Base-by-base conservation (phyloP, 2,113 vertebrate species). In the Anolis sagrei region DNA sequence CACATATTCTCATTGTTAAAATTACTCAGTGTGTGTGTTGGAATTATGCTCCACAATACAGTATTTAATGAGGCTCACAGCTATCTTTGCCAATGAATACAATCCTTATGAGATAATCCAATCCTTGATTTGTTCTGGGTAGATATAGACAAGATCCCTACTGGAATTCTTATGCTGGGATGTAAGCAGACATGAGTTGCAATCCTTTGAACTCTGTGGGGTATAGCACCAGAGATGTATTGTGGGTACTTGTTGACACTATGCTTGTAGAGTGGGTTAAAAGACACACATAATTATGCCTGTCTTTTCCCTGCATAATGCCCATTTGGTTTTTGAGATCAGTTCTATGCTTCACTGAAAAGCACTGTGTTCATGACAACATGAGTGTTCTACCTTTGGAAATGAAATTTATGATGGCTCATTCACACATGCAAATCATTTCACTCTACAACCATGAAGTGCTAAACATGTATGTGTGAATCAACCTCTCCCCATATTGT, bases 1-100 rank as follows among this genome's bases (percentile, higher is more conserved):
- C 88, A 49, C 87, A 76, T 86, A 23, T 84, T 18, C 72, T 84
- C 89, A 90, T 68, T 61, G 70, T 76, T 90, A 36, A 36, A 62
- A 61, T 58, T 19, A 54, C 18, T 58, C 25, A 4, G 34, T 61
- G 14, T 84, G 39, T 44, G 39, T 1, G 49, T 51, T 68, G 25
- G 39, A 79, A 62, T 16, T 61, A 62, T 66, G 25, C 29, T 5
- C 14, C 25, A 51, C 39, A 49, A 32, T 49, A 14, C 2, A 44
- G 39, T 44, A 44, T 44, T 70, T 11, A 69, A 51, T 21, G 18
- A 4, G 44, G 74, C 25, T 66, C 32, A 51, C 64, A 76, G 25
- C n/a, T 19, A 84, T 51, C 11, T 77, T 16, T 36, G 9, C 13
- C 44, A 66, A 25, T 19, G n/a, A 51, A 1, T 61, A 9, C 49